phyloP scores from a whole-genome alignment of 2,888 invertebrate species.

The Epistrophe eligans region DNA sequence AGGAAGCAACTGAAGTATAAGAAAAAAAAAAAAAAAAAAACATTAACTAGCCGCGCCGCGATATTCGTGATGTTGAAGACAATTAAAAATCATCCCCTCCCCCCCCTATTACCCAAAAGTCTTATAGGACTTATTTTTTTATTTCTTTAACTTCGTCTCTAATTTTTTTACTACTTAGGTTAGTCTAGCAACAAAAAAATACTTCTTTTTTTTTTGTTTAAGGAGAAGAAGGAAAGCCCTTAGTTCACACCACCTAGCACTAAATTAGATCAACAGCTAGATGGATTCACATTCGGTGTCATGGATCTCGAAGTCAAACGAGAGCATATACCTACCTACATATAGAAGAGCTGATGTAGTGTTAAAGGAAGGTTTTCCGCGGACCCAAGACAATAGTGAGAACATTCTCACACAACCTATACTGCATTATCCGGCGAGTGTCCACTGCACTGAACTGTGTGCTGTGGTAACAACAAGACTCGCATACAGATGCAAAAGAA shows the following conservation, averaged over 20 bases:
- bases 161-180: conserved; percentile 46
- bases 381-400: conserved; percentile 83
- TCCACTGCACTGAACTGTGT: conserved; percentile 37
- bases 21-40: conserved; percentile 28
- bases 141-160: conserved; percentile 38
- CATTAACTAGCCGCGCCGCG: conserved; percentile 52
- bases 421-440: conserved; percentile 61
- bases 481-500: conserved; percentile 66
- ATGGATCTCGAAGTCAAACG: conserved; percentile 68
- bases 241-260: conserved; percentile 75
- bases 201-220: background rate
- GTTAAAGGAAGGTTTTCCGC: conserved; percentile 51
- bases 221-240: conserved; percentile 69
- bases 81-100: conserved; percentile 74
- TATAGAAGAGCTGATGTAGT: conserved; percentile 12
- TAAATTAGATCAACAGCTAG: conserved; percentile 76
- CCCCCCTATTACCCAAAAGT: conserved; percentile 48
- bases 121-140: conserved; percentile 37
- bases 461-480: conserved; percentile 32
- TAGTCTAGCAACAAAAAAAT: conserved; percentile 1
- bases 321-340: background rate
- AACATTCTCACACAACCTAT: conserved; percentile 83
- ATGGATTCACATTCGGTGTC: conserved; percentile 76
- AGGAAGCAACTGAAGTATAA: conserved; percentile 58
- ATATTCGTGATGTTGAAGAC: conserved; percentile 76